Conservation (phyloP, 2,113 vertebrate species). For the Pogonocichla stellata region DNA sequence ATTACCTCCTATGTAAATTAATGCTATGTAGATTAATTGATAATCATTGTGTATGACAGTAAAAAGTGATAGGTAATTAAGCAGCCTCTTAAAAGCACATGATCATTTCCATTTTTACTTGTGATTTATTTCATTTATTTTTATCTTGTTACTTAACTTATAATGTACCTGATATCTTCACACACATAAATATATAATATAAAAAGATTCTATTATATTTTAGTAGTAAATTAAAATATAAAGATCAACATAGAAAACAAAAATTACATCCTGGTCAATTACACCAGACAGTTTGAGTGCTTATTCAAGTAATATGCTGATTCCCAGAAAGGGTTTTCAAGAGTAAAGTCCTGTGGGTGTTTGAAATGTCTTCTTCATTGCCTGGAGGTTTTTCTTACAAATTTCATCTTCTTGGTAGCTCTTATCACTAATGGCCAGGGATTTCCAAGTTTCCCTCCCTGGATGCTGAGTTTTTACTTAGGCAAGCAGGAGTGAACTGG, state of each 20-base stretch:
- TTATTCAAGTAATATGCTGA: not conserved
- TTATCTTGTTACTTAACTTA: not conserved
- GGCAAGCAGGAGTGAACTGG: not conserved
- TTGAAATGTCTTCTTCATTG: not conserved
- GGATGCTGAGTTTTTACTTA: not conserved
- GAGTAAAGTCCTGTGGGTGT: not conserved
- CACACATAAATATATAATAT: not conserved
- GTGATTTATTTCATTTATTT: not conserved
- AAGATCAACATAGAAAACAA: not conserved
- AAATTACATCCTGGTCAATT: not conserved
- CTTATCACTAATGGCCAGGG: not conserved
- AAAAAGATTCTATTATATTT: not conserved
- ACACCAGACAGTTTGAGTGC: not conserved
- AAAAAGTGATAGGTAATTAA: not conserved
- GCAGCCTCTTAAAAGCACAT: not conserved
- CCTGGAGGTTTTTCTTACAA: not conserved
- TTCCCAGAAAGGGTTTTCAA: not conserved
- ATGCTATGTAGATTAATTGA: not conserved
- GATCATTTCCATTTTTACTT: not conserved
- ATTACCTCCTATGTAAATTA: not conserved
- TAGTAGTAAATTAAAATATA: not conserved
- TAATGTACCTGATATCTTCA: not conserved
- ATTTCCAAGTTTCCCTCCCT: not conserved
- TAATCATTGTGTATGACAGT: conserved; percentile 14
- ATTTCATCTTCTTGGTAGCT: not conserved